phyloP scores from a whole-genome alignment of 2,888 invertebrate genomes.

The Campaea margaritaria region DNA sequence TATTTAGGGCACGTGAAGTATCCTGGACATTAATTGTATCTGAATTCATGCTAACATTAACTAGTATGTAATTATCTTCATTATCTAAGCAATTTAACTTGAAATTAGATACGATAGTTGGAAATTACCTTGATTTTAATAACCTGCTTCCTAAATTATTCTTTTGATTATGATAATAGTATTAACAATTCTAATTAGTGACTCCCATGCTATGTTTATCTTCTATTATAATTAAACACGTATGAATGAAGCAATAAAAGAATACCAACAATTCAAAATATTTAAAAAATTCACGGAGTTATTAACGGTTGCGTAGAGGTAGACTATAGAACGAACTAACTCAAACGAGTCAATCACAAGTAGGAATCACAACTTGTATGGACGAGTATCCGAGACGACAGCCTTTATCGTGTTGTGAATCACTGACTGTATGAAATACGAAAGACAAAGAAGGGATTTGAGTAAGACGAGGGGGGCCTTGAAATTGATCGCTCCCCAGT shows the following conservation, averaged over 20 bases:
- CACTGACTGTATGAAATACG: slow-evolving; percentile 74
- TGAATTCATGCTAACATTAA: not conserved
- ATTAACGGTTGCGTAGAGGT: no score
- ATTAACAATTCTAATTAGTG: slow-evolving; percentile 6
- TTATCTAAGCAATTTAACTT: not conserved
- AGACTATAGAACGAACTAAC: no score
- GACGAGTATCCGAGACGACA: slow-evolving; percentile 9
- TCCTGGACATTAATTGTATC: slow-evolving; percentile 8
- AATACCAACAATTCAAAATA: not conserved
- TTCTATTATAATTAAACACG: not conserved
- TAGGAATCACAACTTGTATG: slow-evolving; percentile 21
- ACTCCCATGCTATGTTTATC: not conserved
- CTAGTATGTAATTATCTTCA: not conserved
- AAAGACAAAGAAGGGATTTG: slow-evolving; percentile 83
- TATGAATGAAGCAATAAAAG: not conserved
- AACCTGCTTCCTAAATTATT: slow-evolving; percentile 11
- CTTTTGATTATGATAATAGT: slow-evolving; percentile 10
- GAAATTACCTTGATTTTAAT: slow-evolving; percentile 3
- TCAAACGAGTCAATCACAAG: not conserved
- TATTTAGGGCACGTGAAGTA: slow-evolving; percentile 50
- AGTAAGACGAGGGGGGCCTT: slow-evolving; percentile 78
- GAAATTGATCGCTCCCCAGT: slow-evolving; percentile 83
- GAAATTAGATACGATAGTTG: not conserved
- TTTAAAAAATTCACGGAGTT: no score
- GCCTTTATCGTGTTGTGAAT: slow-evolving; percentile 73